These are phyloP conservation scores for Psammodynastes pulverulentus DNA, from an alignment of 2,113 vertebrate species.

Conservation along the genomic window DNA sequence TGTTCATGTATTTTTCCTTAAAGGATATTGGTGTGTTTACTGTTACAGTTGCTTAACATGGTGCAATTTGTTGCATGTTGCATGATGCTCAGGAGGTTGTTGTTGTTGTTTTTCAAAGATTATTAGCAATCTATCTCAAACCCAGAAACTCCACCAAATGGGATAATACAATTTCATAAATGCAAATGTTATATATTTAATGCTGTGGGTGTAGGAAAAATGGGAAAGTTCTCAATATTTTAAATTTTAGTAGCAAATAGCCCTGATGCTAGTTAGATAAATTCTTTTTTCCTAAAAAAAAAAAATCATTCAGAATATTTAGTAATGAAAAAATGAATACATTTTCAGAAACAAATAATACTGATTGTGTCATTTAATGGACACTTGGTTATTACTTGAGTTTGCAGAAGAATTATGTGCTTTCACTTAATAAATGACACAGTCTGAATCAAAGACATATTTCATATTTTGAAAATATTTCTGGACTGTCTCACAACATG, in stretches of 20 bases:
- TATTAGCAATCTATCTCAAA: background rate
- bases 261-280: background rate
- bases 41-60: slow-evolving; percentile 39
- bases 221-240: background rate
- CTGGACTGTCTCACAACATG: background rate
- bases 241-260: background rate
- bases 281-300: background rate
- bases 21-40: background rate
- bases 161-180: background rate
- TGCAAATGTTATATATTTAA: background rate
- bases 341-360: background rate
- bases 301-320: background rate
- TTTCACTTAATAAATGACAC: background rate
- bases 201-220: background rate
- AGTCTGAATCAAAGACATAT: background rate
- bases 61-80: slow-evolving; percentile 34
- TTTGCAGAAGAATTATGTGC: background rate
- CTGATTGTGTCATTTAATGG: background rate
- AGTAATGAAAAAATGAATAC: background rate
- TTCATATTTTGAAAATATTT: background rate
- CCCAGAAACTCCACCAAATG: background rate
- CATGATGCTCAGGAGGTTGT: slow-evolving; percentile 38
- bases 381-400: background rate
- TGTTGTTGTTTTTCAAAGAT: accelerated
- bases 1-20: background rate